Conservation (phyloP, 2,797 vertebrate genomes). For the Lagorchestes hirsutus region DNA sequence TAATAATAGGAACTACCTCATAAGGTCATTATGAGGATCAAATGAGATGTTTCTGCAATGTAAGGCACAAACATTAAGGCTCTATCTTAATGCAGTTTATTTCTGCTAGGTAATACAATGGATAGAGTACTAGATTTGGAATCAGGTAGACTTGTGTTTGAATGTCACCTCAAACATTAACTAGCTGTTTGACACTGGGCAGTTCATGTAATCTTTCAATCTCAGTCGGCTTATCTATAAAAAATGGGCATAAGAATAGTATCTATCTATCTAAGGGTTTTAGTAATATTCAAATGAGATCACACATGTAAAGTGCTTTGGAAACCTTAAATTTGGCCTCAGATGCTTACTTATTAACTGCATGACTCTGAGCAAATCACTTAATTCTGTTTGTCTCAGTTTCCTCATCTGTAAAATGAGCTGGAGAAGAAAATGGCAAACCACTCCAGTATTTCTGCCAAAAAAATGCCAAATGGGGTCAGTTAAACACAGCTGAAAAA, state of each 20-base stretch:
- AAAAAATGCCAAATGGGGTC: neutral
- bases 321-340: neutral
- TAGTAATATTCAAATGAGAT: neutral
- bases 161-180: neutral
- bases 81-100: neutral
- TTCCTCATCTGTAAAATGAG: neutral
- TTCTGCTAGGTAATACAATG: neutral
- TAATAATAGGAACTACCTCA: neutral
- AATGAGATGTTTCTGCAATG: neutral
- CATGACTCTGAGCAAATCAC: neutral
- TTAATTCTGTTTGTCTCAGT: neutral
- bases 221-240: neutral
- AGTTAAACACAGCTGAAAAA: neutral
- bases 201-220: neutral
- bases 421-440: neutral
- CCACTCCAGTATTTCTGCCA: neutral
- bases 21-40: neutral
- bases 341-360: neutral
- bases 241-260: neutral
- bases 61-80: neutral
- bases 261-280: neutral
- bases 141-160: neutral
- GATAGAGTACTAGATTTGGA: neutral
- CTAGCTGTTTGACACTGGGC: neutral
- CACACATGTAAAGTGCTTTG: neutral